These are phyloP conservation scores for Aspidapion aeneum DNA, from an alignment of 2,888 invertebrate genomes.

Conservation along the genomic window DNA sequence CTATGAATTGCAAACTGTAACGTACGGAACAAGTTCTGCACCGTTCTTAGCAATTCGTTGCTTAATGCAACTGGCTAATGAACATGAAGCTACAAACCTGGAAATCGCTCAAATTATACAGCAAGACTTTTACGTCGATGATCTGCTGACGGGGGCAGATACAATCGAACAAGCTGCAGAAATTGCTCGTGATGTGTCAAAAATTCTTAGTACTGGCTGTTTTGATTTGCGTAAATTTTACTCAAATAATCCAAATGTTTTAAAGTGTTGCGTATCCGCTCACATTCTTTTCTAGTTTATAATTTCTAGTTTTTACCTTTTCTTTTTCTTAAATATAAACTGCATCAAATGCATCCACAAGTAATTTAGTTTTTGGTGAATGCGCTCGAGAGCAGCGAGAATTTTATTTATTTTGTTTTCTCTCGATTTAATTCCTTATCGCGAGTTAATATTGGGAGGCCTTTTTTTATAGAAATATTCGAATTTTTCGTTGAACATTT, in stretches of 20 bases:
- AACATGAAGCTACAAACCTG: conserved; percentile 5
- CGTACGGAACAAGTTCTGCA: conserved; percentile 10
- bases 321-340: too few relatives aligned
- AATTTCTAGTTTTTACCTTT: too few relatives aligned
- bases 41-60: conserved; percentile 9
- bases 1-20: conserved; percentile 12
- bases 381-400: too few relatives aligned
- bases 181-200: conserved; percentile 7
- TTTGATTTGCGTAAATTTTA: conserved; percentile 21
- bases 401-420: too few relatives aligned
- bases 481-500: too few relatives aligned
- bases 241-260: conserved; percentile 12
- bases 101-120: neutral
- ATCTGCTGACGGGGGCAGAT: conserved; percentile 16
- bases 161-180: neutral
- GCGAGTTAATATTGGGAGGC: too few relatives aligned
- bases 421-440: too few relatives aligned
- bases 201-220: conserved; percentile 11
- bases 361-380: too few relatives aligned
- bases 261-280: too few relatives aligned
- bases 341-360: too few relatives aligned
- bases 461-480: too few relatives aligned
- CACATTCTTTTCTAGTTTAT: too few relatives aligned
- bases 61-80: conserved; percentile 7
- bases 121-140: conserved; percentile 18